Evolutionary conservation across 92 coral and sea anemone genomes (phyloP), one percentile per base, ranked within the genome.

Genomic region (Montipora capitata): DNA sequence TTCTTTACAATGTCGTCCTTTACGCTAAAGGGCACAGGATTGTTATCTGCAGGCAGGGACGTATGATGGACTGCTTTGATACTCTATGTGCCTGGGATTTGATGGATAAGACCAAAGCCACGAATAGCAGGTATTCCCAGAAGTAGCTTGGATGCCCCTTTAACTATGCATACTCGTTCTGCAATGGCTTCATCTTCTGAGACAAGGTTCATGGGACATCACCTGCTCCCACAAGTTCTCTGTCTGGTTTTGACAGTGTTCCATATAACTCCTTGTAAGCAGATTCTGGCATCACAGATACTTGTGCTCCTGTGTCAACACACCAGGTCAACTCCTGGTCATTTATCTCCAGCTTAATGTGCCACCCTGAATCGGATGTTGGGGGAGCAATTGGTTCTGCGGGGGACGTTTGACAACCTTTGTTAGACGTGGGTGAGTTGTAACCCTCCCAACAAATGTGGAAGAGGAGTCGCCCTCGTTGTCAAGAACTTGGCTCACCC

Each of bases 281-380:
- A 18, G 85, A 74, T 65, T 87, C 87, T 3, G 94, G 92, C 63
- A 79, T 68, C 6, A 89, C 90, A 48, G 96, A 85, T 58, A 93
- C 96, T 44, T 93, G 89, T 2, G 90, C 92, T 79, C 91, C 91
- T 40, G 94, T 90, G 68, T 85, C 85, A n/a, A 92, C 27, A 27
- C 89, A 85, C 80, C 87, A 90, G 61, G 76, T 75, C 59, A 90
- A 10, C 67, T 74, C 75, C n/a, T 62, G 67, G 20, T 80, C 87
- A 20, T 79, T 40, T 0, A 75, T 40, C 17, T 64, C 40, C 2
- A 86, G 63, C 56, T 86, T 89, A 12, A 82, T 43, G 18, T 83
- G 56, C 82, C 92, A 83, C 62, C 83, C 89, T 5, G 51, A 18
- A 14, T 65, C 20, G 78, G 56, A n/a, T 40, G 6, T 18, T 5